Conservation (phyloP, 2,113 vertebrate species). For the Apodemus sylvaticus region DNA sequence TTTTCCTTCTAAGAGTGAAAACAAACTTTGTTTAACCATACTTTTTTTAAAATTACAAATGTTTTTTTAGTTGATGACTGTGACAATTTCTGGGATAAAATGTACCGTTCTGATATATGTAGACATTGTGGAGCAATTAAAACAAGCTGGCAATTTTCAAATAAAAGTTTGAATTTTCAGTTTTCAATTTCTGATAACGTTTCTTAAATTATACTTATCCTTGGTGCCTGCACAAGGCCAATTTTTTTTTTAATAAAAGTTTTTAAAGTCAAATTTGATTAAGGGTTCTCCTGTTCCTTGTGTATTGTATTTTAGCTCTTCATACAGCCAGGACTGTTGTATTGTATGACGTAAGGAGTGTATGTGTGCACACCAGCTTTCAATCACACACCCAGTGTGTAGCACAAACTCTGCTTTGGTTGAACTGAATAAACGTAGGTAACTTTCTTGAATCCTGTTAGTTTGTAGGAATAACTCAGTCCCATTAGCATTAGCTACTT, state of each 20-base stretch:
- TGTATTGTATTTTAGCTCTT: background rate
- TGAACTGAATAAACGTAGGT: background rate
- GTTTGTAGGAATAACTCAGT: constrained; percentile 26
- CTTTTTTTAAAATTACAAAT: background rate
- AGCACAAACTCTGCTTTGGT: background rate
- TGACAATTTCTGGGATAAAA: background rate
- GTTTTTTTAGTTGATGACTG: background rate
- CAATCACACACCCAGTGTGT: background rate
- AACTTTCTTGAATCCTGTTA: background rate
- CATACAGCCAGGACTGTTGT: background rate
- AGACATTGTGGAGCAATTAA: background rate
- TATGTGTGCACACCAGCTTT: background rate
- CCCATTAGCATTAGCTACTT: background rate
- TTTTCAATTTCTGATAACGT: background rate
- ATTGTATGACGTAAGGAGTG: background rate
- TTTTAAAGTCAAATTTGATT: background rate
- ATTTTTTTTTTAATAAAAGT: background rate
- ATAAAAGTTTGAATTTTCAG: constrained; percentile 34
- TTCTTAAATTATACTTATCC: background rate
- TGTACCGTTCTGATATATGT: background rate
- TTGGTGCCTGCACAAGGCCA: background rate
- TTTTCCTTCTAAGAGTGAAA: constrained; percentile 21
- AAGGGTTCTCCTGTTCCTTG: background rate
- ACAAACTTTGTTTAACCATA: background rate
- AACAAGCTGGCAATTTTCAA: background rate